Conservation (phyloP, 2,888 invertebrate species). For the Melinopterus prodromus region DNA sequence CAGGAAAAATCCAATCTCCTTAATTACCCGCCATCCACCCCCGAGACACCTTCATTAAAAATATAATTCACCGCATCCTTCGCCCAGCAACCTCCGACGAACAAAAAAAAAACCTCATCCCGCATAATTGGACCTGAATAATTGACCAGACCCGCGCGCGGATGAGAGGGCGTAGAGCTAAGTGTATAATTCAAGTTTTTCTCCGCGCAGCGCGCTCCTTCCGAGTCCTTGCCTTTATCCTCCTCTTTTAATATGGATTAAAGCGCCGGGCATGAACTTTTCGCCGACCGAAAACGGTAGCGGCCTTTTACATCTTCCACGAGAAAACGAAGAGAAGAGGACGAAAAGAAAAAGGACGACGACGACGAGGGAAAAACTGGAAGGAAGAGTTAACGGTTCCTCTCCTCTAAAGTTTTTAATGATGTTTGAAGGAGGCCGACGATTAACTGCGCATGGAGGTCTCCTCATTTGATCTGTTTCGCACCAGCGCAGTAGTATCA, state of each 20-base stretch:
- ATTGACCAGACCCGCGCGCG: slow-evolving; percentile 11
- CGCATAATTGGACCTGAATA: slow-evolving; percentile 4
- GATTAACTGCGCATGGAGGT: slow-evolving; percentile 42
- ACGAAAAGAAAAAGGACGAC: not conserved
- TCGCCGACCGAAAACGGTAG: not conserved
- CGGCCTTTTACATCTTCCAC: not conserved
- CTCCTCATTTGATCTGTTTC: slow-evolving; percentile 53
- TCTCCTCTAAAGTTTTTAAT: slow-evolving; percentile 38
- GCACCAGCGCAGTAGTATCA: slow-evolving; percentile 48
- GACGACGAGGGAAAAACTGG: not conserved
- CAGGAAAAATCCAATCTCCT: not conserved
- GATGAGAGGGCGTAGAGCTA: slow-evolving; percentile 23
- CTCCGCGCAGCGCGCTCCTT: slow-evolving; percentile 24
- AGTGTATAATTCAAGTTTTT: slow-evolving; percentile 25
- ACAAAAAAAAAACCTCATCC: not conserved
- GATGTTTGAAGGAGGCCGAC: slow-evolving; percentile 43
- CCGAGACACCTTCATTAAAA: not conserved
- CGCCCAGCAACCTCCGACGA: slow-evolving; percentile 8
- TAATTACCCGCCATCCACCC: not conserved
- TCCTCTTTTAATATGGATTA: not conserved
- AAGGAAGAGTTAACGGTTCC: not conserved
- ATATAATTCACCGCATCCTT: slow-evolving; percentile 4
- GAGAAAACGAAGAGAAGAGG: not conserved
- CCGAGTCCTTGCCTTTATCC: slow-evolving; percentile 10
- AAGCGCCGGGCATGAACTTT: not conserved